A percentile compares a stretch with the other conserved stretches of the same genome.
These are phyloP conservation scores for Pogonomyrmex barbatus DNA, from an alignment of 1,140 invertebrate genomes.

Conservation along the genomic window DNA sequence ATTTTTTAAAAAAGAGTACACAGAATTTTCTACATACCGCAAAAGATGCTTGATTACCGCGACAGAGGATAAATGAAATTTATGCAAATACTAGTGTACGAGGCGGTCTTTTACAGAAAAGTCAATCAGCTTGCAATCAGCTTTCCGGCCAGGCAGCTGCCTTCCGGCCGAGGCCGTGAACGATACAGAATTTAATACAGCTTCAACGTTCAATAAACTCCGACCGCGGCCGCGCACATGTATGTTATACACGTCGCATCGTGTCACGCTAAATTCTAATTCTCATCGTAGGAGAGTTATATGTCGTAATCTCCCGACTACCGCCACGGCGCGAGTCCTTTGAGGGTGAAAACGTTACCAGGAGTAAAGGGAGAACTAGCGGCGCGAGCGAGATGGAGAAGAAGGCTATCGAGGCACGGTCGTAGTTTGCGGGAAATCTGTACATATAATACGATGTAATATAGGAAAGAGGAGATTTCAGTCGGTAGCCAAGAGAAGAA, in stretches of 20 bases:
- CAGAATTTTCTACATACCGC: too few relatives aligned
- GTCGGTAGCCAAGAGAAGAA: neutral
- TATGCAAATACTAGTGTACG: constrained; percentile 15
- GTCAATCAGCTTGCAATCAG: constrained; percentile 68
- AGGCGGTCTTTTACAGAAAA: constrained; percentile 21
- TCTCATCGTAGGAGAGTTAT: constrained; percentile 80
- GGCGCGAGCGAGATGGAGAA: constrained; percentile 35
- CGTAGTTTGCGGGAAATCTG: constrained; percentile 71
- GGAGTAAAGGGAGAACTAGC: constrained; percentile 67
- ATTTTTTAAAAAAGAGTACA: too few relatives aligned
- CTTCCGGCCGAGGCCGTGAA: constrained; percentile 55
- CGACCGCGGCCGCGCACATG: constrained; percentile 59
- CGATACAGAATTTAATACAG: constrained; percentile 82
- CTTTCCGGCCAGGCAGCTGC: constrained; percentile 57
- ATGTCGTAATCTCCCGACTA: constrained; percentile 80
- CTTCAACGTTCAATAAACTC: constrained; percentile 82
- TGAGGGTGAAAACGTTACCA: constrained; percentile 79
- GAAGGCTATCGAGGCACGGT: constrained; percentile 60
- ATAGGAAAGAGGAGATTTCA: constrained; percentile 63
- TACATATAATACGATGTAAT: constrained; percentile 69
- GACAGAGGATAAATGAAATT: constrained; percentile 16
- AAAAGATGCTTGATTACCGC: neutral
- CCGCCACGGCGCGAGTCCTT: constrained; percentile 78
- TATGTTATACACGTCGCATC: constrained; percentile 65
- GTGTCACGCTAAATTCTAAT: constrained; percentile 81